A percentile compares a stretch with the other conserved stretches of the same genome.
Conservation (phyloP, 2,888 invertebrate genomes). For the Uropetala carovei region DNA sequence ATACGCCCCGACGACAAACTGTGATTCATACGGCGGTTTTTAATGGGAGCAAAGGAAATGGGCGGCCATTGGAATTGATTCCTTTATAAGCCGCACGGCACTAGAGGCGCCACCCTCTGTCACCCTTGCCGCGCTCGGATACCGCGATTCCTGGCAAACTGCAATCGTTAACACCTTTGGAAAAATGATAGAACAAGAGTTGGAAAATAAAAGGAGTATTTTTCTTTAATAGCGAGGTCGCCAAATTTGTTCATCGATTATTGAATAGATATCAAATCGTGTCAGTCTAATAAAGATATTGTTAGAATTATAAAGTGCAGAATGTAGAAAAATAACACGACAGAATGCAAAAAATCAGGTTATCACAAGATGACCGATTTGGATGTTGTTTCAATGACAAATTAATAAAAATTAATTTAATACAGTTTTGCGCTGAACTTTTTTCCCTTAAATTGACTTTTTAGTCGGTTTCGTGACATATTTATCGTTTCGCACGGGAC, state of each 20-base stretch:
- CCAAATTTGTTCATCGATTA: not conserved
- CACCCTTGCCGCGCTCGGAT: not conserved
- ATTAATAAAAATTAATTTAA: too few species aligned
- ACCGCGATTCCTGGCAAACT: not conserved
- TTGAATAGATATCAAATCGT: not conserved
- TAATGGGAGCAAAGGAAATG: not conserved
- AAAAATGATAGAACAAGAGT: constrained; percentile 12
- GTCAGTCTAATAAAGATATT: not conserved
- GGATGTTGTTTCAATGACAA: too few species aligned
- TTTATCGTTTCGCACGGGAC: too few species aligned
- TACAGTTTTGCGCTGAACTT: too few species aligned
- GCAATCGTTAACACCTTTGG: not conserved
- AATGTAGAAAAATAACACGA: too few species aligned
- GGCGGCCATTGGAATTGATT: constrained; percentile 19
- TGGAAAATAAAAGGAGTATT: not conserved
- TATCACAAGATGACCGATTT: too few species aligned
- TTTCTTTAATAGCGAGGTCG: not conserved
- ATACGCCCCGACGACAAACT: constrained; percentile 17
- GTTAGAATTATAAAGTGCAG: too few species aligned
- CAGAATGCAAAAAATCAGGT: too few species aligned
- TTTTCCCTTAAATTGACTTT: too few species aligned
- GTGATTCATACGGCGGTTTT: not conserved
- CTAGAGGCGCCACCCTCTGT: constrained; percentile 16
- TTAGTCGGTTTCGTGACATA: too few species aligned
- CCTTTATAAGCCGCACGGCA: not conserved